Conservation (phyloP, 2,113 vertebrate genomes). For the Felis catus region F.catus_Fca126_mat1.0 CM031423.1:52236001-52236500, state of each 20-base stretch:
- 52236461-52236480: constrained; percentile 81
- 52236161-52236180: constrained; percentile 79
- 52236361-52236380: constrained; percentile 85
- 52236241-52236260: constrained; percentile 55
- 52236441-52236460: constrained; percentile 78
- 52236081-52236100: constrained; percentile 64
- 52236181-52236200: constrained; percentile 75
- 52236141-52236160: constrained; percentile 71
- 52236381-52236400: constrained; percentile 77
- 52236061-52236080: constrained; percentile 67
- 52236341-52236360: constrained; percentile 86
- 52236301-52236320: constrained; percentile 79
- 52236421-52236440: constrained; percentile 79
- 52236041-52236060: constrained; percentile 76
- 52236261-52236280: constrained; percentile 71
- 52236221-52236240: constrained; percentile 64
- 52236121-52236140: constrained; percentile 43
- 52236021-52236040: constrained; percentile 49
- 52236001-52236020: constrained; percentile 71
- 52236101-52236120: constrained; percentile 68
- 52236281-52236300: constrained; percentile 79
- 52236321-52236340: constrained; percentile 87
- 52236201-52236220: constrained; percentile 68
- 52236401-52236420: constrained; percentile 68
- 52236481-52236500: not conserved